A percentile compares a stretch with the other conserved stretches of the same genome.
phyloP scores from a whole-genome alignment of 2,888 invertebrate genomes.

The Synergus laeviventris region DNA sequence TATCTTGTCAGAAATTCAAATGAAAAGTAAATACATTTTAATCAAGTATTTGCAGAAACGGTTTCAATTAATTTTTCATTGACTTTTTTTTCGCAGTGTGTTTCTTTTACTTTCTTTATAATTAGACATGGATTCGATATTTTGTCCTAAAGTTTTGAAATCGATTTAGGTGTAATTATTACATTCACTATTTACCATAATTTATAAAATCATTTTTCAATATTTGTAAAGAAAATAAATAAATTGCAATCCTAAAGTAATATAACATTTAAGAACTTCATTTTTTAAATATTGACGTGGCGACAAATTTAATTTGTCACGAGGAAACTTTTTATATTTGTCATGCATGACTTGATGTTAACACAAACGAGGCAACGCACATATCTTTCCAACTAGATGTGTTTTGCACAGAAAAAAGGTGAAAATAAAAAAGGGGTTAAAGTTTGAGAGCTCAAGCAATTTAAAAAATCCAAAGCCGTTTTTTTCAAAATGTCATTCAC shows the following conservation, averaged over 20 bases:
- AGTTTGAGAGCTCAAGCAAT: not conserved
- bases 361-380: conserved; percentile 66
- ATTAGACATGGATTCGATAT: not conserved
- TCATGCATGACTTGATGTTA: conserved; percentile 69
- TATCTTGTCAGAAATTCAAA: too few species aligned
- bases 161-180: not conserved
- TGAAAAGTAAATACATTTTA: too few species aligned
- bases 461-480: not conserved
- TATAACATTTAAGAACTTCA: not conserved
- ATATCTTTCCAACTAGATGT: conserved; percentile 71
- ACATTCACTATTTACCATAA: too few species aligned
- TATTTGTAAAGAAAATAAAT: not conserved
- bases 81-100: too few species aligned
- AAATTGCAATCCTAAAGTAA: not conserved
- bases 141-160: not conserved
- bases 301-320: conserved; percentile 50
- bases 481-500: too few species aligned
- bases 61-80: too few species aligned
- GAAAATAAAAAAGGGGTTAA: not conserved
- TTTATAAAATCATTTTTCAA: not conserved
- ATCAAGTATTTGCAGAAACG: too few species aligned
- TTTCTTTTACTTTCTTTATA: too few species aligned
- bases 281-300: conserved; percentile 39
- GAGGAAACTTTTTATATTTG: conserved; percentile 58
- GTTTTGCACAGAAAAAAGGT: conserved; percentile 25